Base-by-base conservation (phyloP, 2,797 vertebrate genomes). In the Phalloptychus januarius region DNA sequence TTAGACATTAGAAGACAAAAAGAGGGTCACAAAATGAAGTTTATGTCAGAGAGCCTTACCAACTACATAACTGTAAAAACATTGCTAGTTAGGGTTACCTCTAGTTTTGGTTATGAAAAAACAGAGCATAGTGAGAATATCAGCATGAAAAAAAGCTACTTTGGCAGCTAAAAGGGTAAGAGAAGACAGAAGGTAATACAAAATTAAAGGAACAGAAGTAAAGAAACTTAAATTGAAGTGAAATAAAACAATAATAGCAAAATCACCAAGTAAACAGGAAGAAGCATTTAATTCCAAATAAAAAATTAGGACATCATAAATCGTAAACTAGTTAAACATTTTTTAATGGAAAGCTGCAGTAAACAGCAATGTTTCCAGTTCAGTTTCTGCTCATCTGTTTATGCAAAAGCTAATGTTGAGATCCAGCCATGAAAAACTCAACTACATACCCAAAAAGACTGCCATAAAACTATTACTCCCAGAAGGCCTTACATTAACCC, bases 61-160 rank as follows among this genome's bases (percentile, higher is more conserved):
- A 82, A 87, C 72, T 79, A 48, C 52, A 85, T 79, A 75, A 83
- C 74, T 85, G 65, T 46, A 86, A 76, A 85, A 76, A 74, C 83
- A 75, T 79, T 58, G 48, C 85, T 74, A 73, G 48, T 36, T 76
- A 73, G 81, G 79, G 85, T 52, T 71, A 86, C 52, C 79, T 83
- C 79, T 71, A 84, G 77, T 84, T 86, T 75, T 18, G 42, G 78
- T 71, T 80, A 72, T 44, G 72, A 84, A 73, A 82, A 86, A 88
- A 86, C 85, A 74, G 84, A 71, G 44, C 46, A 75, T 48, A 74
- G 48, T n/a, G 76, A 77, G 72, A 71, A 56, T 81, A 81, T 81
- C 80, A 80, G 73, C 7, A 69, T 75, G 36, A 72, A 79, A 76
- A 80, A 33, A 31, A 33, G 5, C 10, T 1, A 13, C 15, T 31